phyloP scores from a whole-genome alignment of 2,888 invertebrate genomes.

The Apotomis capreana region DNA sequence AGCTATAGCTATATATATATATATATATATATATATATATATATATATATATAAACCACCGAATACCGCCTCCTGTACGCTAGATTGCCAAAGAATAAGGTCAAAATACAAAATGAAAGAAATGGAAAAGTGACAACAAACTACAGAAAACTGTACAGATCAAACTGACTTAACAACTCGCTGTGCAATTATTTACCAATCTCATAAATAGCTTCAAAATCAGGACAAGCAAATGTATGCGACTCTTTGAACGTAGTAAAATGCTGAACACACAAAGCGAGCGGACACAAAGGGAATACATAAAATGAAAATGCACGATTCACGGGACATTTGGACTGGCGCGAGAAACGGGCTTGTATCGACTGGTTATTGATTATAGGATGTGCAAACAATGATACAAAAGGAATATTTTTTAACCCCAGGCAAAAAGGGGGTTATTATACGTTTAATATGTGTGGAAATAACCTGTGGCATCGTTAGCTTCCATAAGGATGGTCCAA shows the following conservation, averaged over 20 bases:
- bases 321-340: conserved; percentile 10
- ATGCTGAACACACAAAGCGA: conserved; percentile 32
- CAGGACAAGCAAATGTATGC: conserved; percentile 28
- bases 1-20: too few species aligned
- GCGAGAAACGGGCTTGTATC: background rate
- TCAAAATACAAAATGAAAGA: background rate
- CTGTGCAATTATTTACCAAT: conserved; percentile 35
- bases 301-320: conserved; percentile 32
- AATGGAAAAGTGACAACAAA: conserved; percentile 11
- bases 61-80: too few species aligned
- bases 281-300: conserved; percentile 21
- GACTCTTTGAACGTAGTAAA: conserved; percentile 32
- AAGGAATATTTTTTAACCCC: too few species aligned
- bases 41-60: too few species aligned
- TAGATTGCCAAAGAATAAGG: too few species aligned
- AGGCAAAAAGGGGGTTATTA: too few species aligned
- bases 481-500: too few species aligned
- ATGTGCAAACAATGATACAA: too few species aligned
- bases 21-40: too few species aligned
- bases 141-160: background rate
- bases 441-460: too few species aligned
- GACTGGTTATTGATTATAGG: background rate
- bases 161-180: conserved; percentile 12
- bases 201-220: conserved; percentile 30
- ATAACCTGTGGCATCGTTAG: too few species aligned